Evolutionary conservation across 2,888 invertebrate species (phyloP).

Genomic region (Antitype chi): DNA sequence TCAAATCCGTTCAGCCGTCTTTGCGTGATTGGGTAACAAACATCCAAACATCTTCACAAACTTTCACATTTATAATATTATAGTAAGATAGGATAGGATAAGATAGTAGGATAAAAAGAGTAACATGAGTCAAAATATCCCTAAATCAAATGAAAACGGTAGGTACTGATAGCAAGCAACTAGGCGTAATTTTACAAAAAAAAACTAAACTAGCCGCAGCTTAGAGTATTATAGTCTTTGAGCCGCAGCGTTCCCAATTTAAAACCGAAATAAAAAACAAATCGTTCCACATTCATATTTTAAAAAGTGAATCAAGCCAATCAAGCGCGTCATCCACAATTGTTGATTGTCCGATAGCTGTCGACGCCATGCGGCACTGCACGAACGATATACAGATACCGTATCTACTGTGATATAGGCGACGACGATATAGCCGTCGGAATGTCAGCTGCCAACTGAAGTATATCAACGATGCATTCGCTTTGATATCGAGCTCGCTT

Average conservation of each 20-base stretch:
- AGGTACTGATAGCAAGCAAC: background rate
- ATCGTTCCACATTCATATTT: slow-evolving; percentile 52
- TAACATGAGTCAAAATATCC: too few species aligned
- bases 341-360: slow-evolving; percentile 53
- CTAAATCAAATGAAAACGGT: background rate
- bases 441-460: slow-evolving; percentile 60
- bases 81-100: too few species aligned
- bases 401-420: slow-evolving; percentile 8
- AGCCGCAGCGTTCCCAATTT: background rate
- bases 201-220: background rate
- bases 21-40: too few species aligned
- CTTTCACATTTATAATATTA: too few species aligned
- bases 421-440: slow-evolving; percentile 30
- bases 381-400: slow-evolving; percentile 2
- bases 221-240: too few species aligned
- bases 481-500: slow-evolving; percentile 66
- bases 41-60: too few species aligned
- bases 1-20: too few species aligned
- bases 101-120: too few species aligned
- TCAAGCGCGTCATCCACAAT: slow-evolving; percentile 45
- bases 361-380: slow-evolving; percentile 5
- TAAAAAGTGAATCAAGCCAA: slow-evolving; percentile 33
- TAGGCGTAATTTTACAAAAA: background rate
- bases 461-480: slow-evolving; percentile 61
- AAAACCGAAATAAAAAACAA: slow-evolving; percentile 14